phyloP scores from a whole-genome alignment of 2,888 invertebrate genomes.

The Adela reaumurella region DNA sequence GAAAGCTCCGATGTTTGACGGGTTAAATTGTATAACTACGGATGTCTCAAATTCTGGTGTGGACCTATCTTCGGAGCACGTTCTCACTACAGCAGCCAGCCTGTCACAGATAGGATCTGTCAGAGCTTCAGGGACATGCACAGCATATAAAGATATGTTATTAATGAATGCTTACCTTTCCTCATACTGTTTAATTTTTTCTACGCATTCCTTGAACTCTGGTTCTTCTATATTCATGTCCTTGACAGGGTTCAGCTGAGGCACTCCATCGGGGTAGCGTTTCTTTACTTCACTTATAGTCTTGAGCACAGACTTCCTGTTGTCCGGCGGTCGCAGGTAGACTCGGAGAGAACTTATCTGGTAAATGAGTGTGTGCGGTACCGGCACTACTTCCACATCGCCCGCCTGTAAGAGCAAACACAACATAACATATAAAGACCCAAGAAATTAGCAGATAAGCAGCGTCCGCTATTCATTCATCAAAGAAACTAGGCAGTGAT shows the following conservation, averaged over 20 bases:
- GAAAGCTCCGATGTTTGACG: too few species aligned
- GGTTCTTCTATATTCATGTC: slow-evolving; percentile 94
- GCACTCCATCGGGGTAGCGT: slow-evolving; percentile 84
- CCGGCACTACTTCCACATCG: slow-evolving; percentile 87
- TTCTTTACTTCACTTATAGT: slow-evolving; percentile 86
- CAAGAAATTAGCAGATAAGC: too few species aligned
- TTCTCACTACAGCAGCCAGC: too few species aligned
- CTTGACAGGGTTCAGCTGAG: slow-evolving; percentile 86
- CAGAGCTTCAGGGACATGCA: too few species aligned
- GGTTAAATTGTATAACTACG: too few species aligned
- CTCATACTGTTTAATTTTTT: slow-evolving; percentile 80
- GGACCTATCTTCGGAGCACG: too few species aligned
- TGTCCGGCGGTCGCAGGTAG: slow-evolving; percentile 79
- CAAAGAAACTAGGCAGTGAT: too few species aligned
- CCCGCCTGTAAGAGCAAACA: slow-evolving; percentile 54
- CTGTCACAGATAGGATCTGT: too few species aligned
- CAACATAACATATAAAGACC: too few species aligned
- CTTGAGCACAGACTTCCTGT: slow-evolving; percentile 79
- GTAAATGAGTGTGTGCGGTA: slow-evolving; percentile 75
- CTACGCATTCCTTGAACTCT: slow-evolving; percentile 75
- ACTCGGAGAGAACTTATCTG: slow-evolving; percentile 87
- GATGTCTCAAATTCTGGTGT: too few species aligned
- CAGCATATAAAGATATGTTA: too few species aligned
- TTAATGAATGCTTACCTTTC: slow-evolving; percentile 62
- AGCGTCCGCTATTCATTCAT: too few species aligned